These are phyloP conservation scores for Serrognathus titanus DNA, from an alignment of 2,888 invertebrate species.

Conservation along the genomic window DNA sequence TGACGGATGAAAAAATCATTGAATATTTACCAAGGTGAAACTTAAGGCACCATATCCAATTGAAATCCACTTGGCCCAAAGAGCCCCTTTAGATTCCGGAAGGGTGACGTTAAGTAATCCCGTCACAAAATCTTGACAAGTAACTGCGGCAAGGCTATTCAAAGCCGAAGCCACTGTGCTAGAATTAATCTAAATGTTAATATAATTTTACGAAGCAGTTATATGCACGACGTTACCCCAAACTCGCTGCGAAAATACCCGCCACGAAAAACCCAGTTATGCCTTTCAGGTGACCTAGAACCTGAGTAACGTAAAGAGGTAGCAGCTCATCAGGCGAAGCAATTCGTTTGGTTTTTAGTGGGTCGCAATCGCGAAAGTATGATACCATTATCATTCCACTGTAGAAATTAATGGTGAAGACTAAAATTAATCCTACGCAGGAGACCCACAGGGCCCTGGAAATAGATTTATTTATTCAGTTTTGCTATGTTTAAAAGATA, in stretches of 20 bases:
- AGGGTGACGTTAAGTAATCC: constrained; percentile 69
- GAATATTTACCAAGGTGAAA: constrained; percentile 55
- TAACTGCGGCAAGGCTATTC: constrained; percentile 88
- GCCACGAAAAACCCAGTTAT: constrained; percentile 92
- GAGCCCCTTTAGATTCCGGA: constrained; percentile 72
- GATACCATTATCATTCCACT: constrained; percentile 83
- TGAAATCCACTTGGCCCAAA: constrained; percentile 67
- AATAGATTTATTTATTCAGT: constrained; percentile 17
- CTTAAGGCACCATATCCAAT: constrained; percentile 64
- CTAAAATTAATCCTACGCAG: constrained; percentile 68
- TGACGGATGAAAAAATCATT: too few species aligned
- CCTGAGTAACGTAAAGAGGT: constrained; percentile 85
- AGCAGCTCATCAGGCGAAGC: constrained; percentile 75
- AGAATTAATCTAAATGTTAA: constrained; percentile 34
- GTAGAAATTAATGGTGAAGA: constrained; percentile 82
- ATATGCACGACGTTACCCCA: constrained; percentile 64
- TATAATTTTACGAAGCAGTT: constrained; percentile 5
- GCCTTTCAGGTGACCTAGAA: constrained; percentile 71
- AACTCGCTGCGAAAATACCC: constrained; percentile 91
- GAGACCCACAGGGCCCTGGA: constrained; percentile 73
- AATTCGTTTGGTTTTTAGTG: constrained; percentile 67
- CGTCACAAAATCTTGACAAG: constrained; percentile 81
- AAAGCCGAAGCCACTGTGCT: constrained; percentile 95
- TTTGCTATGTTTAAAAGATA: too few species aligned
- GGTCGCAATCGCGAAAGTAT: constrained; percentile 82